phyloP scores from a whole-genome alignment of 2,888 invertebrate species.

The Pammene aurita region DNA sequence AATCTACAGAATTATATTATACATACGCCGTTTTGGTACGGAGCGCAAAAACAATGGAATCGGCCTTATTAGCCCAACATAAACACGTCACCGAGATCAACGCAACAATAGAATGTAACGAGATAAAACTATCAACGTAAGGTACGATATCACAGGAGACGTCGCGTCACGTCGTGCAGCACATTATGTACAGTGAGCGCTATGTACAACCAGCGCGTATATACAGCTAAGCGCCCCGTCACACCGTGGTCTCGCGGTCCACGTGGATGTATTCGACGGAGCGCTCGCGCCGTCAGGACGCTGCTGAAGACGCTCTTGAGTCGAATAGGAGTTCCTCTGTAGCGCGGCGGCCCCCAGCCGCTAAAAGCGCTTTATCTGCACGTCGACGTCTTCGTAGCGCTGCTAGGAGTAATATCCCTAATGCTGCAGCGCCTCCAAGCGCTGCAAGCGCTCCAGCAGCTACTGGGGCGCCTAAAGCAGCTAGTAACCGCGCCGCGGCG shows the following conservation, averaged over 20 bases:
- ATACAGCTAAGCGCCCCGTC: conserved; percentile 74
- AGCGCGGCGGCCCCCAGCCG: conserved; percentile 84
- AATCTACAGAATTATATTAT: background rate
- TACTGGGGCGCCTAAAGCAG: conserved; percentile 85
- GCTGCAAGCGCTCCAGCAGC: conserved; percentile 84
- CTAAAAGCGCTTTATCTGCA: conserved; percentile 84
- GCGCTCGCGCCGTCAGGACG: conserved; percentile 94
- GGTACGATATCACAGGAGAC: conserved; percentile 44
- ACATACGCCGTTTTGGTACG: conserved; percentile 4
- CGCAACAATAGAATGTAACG: conserved; percentile 43
- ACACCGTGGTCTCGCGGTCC: conserved; percentile 96
- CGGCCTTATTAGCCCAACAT: conserved; percentile 20
- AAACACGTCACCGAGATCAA: conserved; percentile 41
- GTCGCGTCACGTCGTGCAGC: conserved; percentile 37
- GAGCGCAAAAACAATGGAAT: conserved; percentile 29
- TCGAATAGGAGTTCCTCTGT: conserved; percentile 88
- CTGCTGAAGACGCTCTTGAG: conserved; percentile 80
- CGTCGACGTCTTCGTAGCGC: conserved; percentile 77
- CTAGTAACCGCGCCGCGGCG: conserved; percentile 69
- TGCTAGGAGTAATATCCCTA: conserved; percentile 77
- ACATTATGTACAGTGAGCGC: conserved; percentile 40
- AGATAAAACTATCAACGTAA: conserved; percentile 42
- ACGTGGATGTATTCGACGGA: conserved; percentile 96
- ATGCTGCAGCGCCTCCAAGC: conserved; percentile 76
- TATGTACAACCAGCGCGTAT: conserved; percentile 32